Percentiles rank a stretch among this genome's conserved stretches.
Conservation (phyloP, 2,888 invertebrate species). For the Aleiodes testaceus region DNA sequence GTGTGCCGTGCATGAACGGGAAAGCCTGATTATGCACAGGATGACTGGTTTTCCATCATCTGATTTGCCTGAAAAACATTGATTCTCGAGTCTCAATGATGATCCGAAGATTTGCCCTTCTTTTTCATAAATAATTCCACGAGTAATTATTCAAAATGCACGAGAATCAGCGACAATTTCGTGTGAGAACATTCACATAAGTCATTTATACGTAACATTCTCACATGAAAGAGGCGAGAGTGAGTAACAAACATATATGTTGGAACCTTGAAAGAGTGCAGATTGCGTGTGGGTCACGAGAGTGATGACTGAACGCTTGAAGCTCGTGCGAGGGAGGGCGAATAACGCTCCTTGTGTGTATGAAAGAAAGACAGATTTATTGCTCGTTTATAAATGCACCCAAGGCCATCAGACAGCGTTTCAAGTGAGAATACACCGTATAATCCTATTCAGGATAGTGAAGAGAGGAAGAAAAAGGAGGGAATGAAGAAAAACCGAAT, state of each 20-base stretch:
- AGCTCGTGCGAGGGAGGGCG: slow-evolving; percentile 25
- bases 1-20: slow-evolving; percentile 39
- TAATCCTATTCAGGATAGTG: slow-evolving; percentile 4
- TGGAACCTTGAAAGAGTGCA: slow-evolving; percentile 56
- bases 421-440: neutral
- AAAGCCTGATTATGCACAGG: slow-evolving; percentile 43
- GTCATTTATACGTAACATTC: slow-evolving; percentile 32
- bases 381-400: slow-evolving; percentile 41
- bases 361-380: slow-evolving; percentile 44
- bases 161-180: neutral
- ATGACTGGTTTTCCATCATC: slow-evolving; percentile 37
- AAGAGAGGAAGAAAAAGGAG: slow-evolving; percentile 9
- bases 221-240: slow-evolving; percentile 25
- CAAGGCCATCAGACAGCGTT: slow-evolving; percentile 36
- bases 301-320: slow-evolving; percentile 47
- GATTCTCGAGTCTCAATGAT: too few species aligned
- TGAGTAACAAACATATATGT: neutral
- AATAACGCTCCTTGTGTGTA: slow-evolving; percentile 12
- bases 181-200: slow-evolving; percentile 37
- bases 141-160: too few species aligned
- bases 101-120: too few species aligned
- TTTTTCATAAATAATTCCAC: too few species aligned
- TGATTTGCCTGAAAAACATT: slow-evolving; percentile 20
- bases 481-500: slow-evolving; percentile 9
- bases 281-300: slow-evolving; percentile 58